Conservation (phyloP, 2,888 invertebrate genomes). For the Drosophila buzzatii region DNA sequence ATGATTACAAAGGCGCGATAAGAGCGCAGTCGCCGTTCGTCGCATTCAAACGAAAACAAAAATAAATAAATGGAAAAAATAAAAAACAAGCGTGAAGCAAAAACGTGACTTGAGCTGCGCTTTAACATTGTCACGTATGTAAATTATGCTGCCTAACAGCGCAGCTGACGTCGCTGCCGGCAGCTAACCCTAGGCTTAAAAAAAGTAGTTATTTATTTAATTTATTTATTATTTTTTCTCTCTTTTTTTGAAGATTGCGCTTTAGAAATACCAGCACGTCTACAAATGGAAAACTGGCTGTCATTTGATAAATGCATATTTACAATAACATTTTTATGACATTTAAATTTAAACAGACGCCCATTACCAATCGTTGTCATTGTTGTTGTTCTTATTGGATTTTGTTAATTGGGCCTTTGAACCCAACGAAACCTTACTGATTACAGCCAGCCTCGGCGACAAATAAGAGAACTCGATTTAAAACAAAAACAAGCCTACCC, state of each 20-base stretch:
- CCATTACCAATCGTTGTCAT: conserved; percentile 2
- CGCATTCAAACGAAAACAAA: conserved; percentile 35
- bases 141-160: conserved; percentile 65
- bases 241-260: conserved; percentile 50
- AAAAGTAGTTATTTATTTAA: conserved; percentile 9
- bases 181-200: conserved; percentile 44
- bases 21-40: conserved; percentile 3
- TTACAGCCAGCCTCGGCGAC: conserved; percentile 46
- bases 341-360: conserved; percentile 48
- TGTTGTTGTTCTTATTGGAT: conserved; percentile 49
- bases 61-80: conserved; percentile 1
- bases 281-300: conserved; percentile 51
- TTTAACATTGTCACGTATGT: conserved; percentile 80
- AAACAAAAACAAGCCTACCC: conserved; percentile 31
- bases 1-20: conserved; percentile 31
- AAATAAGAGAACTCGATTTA: conserved; percentile 69
- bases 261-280: conserved; percentile 81
- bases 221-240: neutral
- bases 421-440: conserved; percentile 61
- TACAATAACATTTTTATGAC: conserved; percentile 64
- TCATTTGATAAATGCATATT: conserved; percentile 70
- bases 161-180: conserved; percentile 26
- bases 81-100: conserved; percentile 59
- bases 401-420: conserved; percentile 76
- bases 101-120: conserved; percentile 83